Evolutionary conservation across 2,888 invertebrate genomes (phyloP), one percentile per base, ranked within the genome.

Genomic region (Lasiommata megera): DNA sequence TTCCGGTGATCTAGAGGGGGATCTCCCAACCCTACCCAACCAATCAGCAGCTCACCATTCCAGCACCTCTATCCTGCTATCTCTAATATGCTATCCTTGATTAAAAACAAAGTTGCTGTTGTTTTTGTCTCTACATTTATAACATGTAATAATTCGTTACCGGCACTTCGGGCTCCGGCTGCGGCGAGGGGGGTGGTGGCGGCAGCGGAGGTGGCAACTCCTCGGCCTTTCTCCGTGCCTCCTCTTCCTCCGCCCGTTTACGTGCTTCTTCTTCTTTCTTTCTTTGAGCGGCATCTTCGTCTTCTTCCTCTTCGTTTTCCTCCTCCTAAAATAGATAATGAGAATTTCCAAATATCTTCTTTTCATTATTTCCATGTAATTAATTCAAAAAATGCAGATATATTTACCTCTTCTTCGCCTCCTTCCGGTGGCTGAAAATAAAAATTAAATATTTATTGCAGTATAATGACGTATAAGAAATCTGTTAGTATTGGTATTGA

Each of bases 141-240:
- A 31, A 28, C 6, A 31, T 9, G 9, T 6, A 18, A 2, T 29
- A 46, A 31, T 18, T 17, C 61, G n/a, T 58, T 70, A 86, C 86
- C 64, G 80, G 78, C 5, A 82, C 72, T 74, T 87, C 88, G 0
- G 76, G 74, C 58, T 84, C 83, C 0, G 82, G 74, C 52, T 87
- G 87, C 40, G 89, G 89, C 6, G 88, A 83, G 0, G 89, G 88
- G 12, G 89, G 89, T 46, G 90, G 90, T 14, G 89, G 89, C 9
- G 87, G 86, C 60, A 88, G 62, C 1, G 87, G 73, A 0, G 88
- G 86, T 3, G 89, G 88, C 6, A 89, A 61, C 62, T 86, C 88
- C 62, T 83, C 84, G 0, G 84, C 87, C 55, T 86, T 87, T 38
- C 85, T 69, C 0, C 84, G 70, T 5, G 84, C 87, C 58, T 88